Conservation (phyloP, 1,140 invertebrate species). For the Holotrichia oblita region DNA sequence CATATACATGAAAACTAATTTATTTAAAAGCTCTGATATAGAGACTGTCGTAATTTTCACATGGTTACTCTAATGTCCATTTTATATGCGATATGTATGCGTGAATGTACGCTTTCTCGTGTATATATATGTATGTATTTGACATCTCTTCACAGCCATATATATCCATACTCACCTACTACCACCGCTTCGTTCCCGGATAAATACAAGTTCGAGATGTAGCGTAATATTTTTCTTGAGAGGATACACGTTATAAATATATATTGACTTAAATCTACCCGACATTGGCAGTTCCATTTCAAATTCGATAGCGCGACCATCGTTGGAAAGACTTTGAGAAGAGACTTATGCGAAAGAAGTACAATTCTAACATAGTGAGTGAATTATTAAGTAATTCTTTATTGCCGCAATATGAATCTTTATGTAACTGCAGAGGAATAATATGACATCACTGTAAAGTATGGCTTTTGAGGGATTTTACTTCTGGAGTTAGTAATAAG, state of each 20-base stretch:
- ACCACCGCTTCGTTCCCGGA: not conserved
- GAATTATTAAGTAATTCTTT: slow-evolving; percentile 14
- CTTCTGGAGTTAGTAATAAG: too few relatives aligned
- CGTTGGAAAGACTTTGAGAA: not conserved
- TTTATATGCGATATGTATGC: not conserved
- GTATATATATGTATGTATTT: not conserved
- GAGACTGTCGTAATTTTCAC: not conserved
- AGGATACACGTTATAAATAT: slow-evolving; percentile 28
- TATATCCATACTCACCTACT: not conserved
- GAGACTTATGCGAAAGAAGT: not conserved
- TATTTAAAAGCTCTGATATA: not conserved
- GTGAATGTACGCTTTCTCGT: not conserved
- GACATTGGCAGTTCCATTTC: slow-evolving; percentile 19
- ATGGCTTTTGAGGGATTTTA: not conserved
- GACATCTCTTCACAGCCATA: not conserved
- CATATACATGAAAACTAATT: not conserved
- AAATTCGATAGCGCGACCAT: slow-evolving; percentile 12
- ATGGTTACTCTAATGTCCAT: not conserved
- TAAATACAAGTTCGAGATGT: slow-evolving; percentile 22
- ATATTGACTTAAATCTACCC: slow-evolving; percentile 15
- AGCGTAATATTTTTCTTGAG: slow-evolving; percentile 19
- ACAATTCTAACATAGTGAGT: slow-evolving; percentile 1
- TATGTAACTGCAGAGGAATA: not conserved
- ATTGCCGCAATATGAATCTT: not conserved
- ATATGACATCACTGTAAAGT: not conserved